phyloP scores from a whole-genome alignment of 1,140 invertebrate genomes.

The Drosophila murphyi region DNA sequence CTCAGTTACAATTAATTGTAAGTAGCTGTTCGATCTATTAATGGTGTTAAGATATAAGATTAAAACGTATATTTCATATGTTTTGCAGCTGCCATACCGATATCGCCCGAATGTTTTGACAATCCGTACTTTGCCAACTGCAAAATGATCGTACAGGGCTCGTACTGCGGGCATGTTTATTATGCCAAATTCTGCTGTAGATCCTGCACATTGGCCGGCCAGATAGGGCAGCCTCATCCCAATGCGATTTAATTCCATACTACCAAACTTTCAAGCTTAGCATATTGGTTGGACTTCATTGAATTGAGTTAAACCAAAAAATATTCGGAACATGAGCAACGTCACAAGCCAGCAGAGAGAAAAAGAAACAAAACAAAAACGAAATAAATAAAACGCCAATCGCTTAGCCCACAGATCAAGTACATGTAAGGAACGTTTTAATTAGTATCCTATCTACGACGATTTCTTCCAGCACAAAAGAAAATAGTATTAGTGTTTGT shows the following conservation, averaged over 20 bases:
- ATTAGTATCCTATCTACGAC: slow-evolving; percentile 41
- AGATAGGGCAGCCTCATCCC: slow-evolving; percentile 82
- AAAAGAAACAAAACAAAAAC: slow-evolving; percentile 47
- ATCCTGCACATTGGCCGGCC: slow-evolving; percentile 94
- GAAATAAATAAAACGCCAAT: slow-evolving; percentile 6
- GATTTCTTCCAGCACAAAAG: slow-evolving; percentile 64
- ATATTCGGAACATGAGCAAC: slow-evolving; percentile 49
- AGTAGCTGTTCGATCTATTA: slow-evolving; percentile 22
- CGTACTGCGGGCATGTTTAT: slow-evolving; percentile 93
- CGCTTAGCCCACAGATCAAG: slow-evolving; percentile 60
- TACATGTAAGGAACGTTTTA: slow-evolving; percentile 51
- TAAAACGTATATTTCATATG: slow-evolving; percentile 35
- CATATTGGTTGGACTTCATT: slow-evolving; percentile 60
- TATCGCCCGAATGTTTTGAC: slow-evolving; percentile 92
- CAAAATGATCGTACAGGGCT: slow-evolving; percentile 91
- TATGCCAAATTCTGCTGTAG: slow-evolving; percentile 97
- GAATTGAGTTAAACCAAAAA: slow-evolving; percentile 60
- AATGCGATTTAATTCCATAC: slow-evolving; percentile 72
- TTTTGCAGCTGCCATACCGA: slow-evolving; percentile 87
- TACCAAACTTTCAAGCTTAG: slow-evolving; percentile 43
- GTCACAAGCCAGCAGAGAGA: slow-evolving; percentile 52
- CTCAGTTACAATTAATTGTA: slow-evolving; percentile 90
- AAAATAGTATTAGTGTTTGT: slow-evolving; percentile 82
- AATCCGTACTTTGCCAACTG: slow-evolving; percentile 96
- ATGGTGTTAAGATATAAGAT: neutral